Percentiles rank a stretch among this genome's conserved stretches.
These are phyloP conservation scores for Archips crataeganus DNA, from an alignment of 2,888 invertebrate species.

Conservation along the genomic window DNA sequence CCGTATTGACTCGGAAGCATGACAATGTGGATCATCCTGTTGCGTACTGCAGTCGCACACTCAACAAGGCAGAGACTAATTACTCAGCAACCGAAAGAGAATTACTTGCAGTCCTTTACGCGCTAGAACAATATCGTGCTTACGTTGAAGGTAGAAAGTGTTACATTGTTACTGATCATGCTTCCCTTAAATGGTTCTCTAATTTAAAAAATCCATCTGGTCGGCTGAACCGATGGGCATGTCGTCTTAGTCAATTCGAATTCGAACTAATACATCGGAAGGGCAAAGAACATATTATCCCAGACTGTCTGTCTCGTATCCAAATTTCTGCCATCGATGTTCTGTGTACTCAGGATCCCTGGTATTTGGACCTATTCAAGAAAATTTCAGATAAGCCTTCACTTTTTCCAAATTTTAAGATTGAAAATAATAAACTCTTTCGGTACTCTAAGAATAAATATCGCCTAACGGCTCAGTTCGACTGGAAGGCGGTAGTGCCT, in stretches of 20 bases:
- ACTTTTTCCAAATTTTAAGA: neutral
- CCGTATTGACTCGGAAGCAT: no score
- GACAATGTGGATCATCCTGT: no score
- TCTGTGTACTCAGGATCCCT: neutral
- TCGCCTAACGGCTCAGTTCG: neutral
- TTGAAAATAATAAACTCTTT: neutral
- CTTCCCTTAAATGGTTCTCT: neutral
- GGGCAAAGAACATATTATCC: neutral
- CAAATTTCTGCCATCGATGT: neutral
- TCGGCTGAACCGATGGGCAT: neutral
- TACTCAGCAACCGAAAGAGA: neutral
- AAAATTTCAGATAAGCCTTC: neutral
- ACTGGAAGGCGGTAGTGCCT: neutral
- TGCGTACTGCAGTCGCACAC: no score
- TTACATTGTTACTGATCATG: neutral
- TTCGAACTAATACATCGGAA: neutral
- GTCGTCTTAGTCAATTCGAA: neutral
- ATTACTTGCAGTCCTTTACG: neutral
- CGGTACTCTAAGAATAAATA: neutral
- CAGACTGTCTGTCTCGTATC: neutral
- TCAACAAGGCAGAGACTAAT: neutral
- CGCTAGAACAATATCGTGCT: neutral
- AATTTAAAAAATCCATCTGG: neutral
- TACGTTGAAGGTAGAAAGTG: neutral
- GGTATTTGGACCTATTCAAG: neutral